A percentile compares a stretch with the other conserved stretches of the same genome.
phyloP scores from a whole-genome alignment of 2,797 vertebrate genomes.

The Australoheros facetus region DNA sequence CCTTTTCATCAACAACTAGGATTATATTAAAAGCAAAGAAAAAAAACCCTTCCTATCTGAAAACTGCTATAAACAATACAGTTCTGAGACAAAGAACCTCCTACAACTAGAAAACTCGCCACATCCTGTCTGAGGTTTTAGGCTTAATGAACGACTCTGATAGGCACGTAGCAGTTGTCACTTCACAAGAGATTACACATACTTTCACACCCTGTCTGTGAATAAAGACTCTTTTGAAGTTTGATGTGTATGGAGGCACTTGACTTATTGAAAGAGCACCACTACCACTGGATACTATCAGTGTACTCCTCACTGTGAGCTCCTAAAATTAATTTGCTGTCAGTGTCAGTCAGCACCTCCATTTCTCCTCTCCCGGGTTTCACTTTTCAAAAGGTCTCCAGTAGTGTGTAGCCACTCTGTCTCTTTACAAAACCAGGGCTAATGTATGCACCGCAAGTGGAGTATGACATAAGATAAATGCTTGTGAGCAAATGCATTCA shows the following conservation, averaged over 20 bases:
- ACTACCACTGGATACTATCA: not conserved
- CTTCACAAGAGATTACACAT: constrained; percentile 35
- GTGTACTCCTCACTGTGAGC: not conserved
- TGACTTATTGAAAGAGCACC: constrained; percentile 9
- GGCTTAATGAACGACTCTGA: constrained; percentile 26
- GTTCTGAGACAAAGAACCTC: not conserved
- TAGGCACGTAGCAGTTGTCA: constrained; percentile 26
- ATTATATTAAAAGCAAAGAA: constrained; percentile 11
- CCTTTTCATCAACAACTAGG: not conserved
- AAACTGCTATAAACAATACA: constrained; percentile 12
- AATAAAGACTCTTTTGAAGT: constrained; percentile 43
- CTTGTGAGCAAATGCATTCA: not conserved
- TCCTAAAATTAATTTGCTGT: not conserved
- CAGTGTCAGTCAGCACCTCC: not conserved
- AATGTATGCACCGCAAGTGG: not conserved
- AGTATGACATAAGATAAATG: not conserved
- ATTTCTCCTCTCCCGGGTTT: constrained; percentile 5
- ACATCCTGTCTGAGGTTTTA: constrained; percentile 11
- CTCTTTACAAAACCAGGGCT: constrained; percentile 2
- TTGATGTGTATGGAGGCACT: not conserved
- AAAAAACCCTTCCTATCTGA: not conserved
- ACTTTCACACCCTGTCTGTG: constrained; percentile 38
- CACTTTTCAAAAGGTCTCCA: constrained; percentile 4
- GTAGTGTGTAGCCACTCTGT: not conserved
- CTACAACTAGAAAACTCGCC: not conserved